Evolutionary conservation across 2,888 invertebrate genomes (phyloP).

Genomic region (Tetragnatha montana): DNA sequence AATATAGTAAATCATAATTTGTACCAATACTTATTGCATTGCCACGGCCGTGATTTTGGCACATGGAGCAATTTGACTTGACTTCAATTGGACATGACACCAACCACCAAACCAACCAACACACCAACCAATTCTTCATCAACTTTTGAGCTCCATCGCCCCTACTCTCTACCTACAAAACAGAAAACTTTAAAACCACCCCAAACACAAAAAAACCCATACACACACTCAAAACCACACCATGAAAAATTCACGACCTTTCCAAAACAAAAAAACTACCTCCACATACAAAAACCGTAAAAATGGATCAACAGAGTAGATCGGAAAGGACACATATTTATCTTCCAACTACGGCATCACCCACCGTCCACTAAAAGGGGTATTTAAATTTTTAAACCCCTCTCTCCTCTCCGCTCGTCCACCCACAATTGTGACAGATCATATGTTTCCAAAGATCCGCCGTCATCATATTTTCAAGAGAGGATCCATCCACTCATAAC

Average conservation of each 20-base stretch:
- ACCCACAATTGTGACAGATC: conserved; percentile 66
- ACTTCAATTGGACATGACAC: too few relatives aligned
- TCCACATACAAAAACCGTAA: not conserved
- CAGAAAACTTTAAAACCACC: not conserved
- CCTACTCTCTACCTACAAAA: too few relatives aligned
- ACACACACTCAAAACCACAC: not conserved
- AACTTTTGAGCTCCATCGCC: too few relatives aligned
- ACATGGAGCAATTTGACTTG: too few relatives aligned
- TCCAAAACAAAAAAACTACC: not conserved
- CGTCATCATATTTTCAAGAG: conserved; percentile 62
- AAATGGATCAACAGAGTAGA: not conserved
- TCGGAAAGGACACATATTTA: conserved; percentile 31
- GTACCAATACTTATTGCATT: too few relatives aligned
- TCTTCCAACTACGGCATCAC: not conserved
- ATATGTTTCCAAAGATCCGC: conserved; percentile 33
- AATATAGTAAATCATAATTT: too few relatives aligned
- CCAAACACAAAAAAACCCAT: not conserved
- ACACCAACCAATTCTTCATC: too few relatives aligned
- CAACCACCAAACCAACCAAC: too few relatives aligned
- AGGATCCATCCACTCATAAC: conserved; percentile 54
- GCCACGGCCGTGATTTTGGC: too few relatives aligned
- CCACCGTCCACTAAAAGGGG: conserved; percentile 55
- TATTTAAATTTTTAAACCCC: conserved; percentile 66
- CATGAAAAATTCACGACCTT: not conserved
- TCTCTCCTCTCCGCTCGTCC: conserved; percentile 24